Evolutionary conservation across 2,113 vertebrate species (phyloP).

Genomic region (Oreotrochilus melanogaster): DNA sequence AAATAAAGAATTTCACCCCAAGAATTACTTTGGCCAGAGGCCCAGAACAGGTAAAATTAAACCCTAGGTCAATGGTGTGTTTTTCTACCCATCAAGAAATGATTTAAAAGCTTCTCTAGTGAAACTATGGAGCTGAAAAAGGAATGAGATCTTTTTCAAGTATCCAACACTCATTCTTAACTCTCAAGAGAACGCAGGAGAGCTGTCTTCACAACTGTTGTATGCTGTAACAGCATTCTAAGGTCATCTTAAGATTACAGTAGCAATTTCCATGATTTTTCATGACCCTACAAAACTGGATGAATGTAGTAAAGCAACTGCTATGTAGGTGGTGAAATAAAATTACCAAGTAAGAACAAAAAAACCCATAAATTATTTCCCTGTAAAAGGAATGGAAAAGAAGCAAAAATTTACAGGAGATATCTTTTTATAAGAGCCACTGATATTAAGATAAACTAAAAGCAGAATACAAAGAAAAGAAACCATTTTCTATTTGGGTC

Average conservation of each 20-base stretch:
- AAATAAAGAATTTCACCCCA: slow-evolving; percentile 5
- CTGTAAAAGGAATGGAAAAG: neutral
- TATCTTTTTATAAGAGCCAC: neutral
- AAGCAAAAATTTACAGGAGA: neutral
- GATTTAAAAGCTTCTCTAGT: neutral
- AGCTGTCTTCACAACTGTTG: neutral
- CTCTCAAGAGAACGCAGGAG: neutral
- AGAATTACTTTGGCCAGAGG: slow-evolving; percentile 26
- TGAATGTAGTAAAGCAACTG: neutral
- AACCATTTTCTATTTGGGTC: neutral
- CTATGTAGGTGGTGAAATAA: neutral
- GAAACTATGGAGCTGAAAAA: neutral
- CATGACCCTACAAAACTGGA: neutral
- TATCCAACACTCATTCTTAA: neutral
- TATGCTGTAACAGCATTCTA: neutral
- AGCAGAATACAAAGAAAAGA: neutral
- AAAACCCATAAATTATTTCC: neutral
- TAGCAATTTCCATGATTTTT: neutral
- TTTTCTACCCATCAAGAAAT: neutral
- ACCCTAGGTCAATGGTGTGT: neutral
- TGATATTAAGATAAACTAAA: neutral
- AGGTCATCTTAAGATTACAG: neutral
- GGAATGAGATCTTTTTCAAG: neutral
- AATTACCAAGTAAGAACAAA: neutral
- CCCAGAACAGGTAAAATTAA: slow-evolving; percentile 45